Conservation (phyloP, 2,888 invertebrate species). For the Ichneumoninae sp. region DNA sequence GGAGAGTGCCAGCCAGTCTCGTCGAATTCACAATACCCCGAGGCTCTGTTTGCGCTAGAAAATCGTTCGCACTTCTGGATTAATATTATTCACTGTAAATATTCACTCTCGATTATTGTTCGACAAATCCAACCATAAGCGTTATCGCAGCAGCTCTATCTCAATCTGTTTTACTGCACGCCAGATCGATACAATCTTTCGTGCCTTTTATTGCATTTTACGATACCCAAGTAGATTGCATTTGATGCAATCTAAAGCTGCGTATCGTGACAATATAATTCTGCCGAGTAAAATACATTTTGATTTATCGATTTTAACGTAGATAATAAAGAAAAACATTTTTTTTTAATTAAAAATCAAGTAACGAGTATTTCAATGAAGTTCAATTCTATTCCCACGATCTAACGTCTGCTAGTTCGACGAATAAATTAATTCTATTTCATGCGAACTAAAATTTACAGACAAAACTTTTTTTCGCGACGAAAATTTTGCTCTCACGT, state of each 20-base stretch:
- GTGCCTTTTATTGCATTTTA: neutral
- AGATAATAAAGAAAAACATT: neutral
- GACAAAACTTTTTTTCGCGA: too few species aligned
- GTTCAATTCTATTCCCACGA: neutral
- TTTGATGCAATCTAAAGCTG: neutral
- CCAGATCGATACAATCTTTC: neutral
- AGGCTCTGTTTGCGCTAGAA: slow-evolving; percentile 20
- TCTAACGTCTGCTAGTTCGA: neutral
- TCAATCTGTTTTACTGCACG: neutral
- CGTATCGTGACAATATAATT: neutral
- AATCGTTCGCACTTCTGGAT: slow-evolving; percentile 33
- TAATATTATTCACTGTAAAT: slow-evolving; percentile 13
- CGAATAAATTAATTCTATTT: neutral
- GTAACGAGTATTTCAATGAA: neutral
- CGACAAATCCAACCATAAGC: neutral
- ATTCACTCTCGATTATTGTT: slow-evolving; percentile 8
- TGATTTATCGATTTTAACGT: neutral
- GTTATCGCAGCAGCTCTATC: neutral
- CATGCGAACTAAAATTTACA: neutral
- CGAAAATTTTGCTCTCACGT: too few species aligned
- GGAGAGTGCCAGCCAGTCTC: slow-evolving; percentile 22
- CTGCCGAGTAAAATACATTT: neutral
- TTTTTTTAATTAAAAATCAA: neutral
- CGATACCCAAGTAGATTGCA: neutral
- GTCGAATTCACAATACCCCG: slow-evolving; percentile 16